Evolutionary conservation across 2,888 invertebrate genomes (phyloP).

Genomic region (Tiliacea citrago): DNA sequence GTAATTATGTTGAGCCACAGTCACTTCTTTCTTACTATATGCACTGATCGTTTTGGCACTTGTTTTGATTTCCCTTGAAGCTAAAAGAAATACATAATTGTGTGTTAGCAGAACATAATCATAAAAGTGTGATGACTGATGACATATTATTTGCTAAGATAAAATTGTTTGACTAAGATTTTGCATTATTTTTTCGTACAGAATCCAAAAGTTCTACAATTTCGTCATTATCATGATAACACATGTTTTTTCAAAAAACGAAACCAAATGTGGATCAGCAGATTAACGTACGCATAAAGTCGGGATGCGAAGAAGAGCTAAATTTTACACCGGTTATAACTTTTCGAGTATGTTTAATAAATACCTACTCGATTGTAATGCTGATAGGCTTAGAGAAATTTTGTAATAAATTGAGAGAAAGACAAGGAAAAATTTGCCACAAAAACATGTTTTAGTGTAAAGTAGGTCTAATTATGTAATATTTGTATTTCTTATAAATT

Average conservation of each 20-base stretch:
- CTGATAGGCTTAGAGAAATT: background rate
- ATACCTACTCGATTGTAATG: too few relatives aligned
- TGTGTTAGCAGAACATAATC: constrained; percentile 14
- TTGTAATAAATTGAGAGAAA: constrained; percentile 12
- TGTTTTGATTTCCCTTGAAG: constrained; percentile 74
- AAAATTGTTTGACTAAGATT: constrained; percentile 10
- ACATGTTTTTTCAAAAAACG: background rate
- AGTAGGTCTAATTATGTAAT: constrained; percentile 25
- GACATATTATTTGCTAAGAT: constrained; percentile 25
- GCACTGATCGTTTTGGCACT: constrained; percentile 73
- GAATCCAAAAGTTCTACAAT: background rate
- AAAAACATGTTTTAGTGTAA: background rate
- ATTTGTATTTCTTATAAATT: constrained; percentile 26
- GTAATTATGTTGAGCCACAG: constrained; percentile 65
- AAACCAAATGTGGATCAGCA: background rate
- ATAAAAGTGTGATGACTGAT: constrained; percentile 14
- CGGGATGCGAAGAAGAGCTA: background rate
- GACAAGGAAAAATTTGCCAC: constrained; percentile 7
- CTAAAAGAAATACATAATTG: constrained; percentile 68
- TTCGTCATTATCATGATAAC: background rate
- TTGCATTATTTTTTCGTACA: constrained; percentile 3
- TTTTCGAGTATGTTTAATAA: background rate
- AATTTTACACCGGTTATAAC: background rate
- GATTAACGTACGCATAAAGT: background rate
- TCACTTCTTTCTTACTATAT: constrained; percentile 68